phyloP scores from a whole-genome alignment of 2,888 invertebrate genomes.

The Strigamia maritima region DNA sequence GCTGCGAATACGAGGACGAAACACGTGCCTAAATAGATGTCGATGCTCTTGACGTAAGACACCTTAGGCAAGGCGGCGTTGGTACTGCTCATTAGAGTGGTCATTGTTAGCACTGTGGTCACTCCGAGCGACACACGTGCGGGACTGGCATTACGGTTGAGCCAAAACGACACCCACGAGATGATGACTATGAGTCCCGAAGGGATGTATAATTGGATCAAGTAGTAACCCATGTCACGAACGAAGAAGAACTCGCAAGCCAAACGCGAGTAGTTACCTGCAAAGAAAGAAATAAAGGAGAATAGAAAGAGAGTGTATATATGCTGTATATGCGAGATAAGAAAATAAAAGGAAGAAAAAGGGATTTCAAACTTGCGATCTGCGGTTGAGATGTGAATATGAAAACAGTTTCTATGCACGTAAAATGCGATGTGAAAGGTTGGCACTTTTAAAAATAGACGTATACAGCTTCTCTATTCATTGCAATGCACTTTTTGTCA shows the following conservation, averaged over 20 bases:
- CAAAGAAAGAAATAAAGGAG: background rate
- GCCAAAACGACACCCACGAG: slow-evolving; percentile 96
- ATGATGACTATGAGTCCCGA: slow-evolving; percentile 95
- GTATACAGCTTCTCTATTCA: background rate
- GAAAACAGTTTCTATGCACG: no score
- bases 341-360: no score
- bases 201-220: slow-evolving; percentile 97
- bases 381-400: background rate
- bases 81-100: slow-evolving; percentile 93
- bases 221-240: slow-evolving; percentile 96
- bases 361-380: background rate
- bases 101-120: slow-evolving; percentile 95
- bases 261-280: slow-evolving; percentile 91
- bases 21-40: slow-evolving; percentile 94
- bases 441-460: background rate
- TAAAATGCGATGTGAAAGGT: background rate
- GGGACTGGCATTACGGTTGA: slow-evolving; percentile 90
- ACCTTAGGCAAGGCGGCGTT: slow-evolving; percentile 96
- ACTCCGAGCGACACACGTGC: slow-evolving; percentile 90
- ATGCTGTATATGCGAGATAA: background rate
- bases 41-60: slow-evolving; percentile 95
- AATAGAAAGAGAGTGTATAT: no score
- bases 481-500: background rate
- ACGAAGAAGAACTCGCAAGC: slow-evolving; percentile 96
- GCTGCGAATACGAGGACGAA: slow-evolving; percentile 99